These are phyloP conservation scores for Phengaris alcon DNA, from an alignment of 2,888 invertebrate species.

Conservation along the genomic window DNA sequence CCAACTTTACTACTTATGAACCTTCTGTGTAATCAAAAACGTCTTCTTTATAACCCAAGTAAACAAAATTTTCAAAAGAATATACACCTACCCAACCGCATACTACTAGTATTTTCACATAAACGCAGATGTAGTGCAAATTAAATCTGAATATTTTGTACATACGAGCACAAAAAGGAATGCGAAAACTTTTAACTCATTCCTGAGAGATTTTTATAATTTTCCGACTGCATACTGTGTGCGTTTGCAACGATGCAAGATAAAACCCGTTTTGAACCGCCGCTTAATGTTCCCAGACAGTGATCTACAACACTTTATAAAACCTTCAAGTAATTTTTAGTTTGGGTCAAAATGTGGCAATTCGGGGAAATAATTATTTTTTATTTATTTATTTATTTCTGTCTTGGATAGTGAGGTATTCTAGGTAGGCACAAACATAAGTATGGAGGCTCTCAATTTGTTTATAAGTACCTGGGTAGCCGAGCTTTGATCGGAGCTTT, in stretches of 20 bases:
- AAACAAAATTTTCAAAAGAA: not conserved
- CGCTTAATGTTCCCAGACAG: slow-evolving; percentile 55
- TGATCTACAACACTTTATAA: slow-evolving; percentile 58
- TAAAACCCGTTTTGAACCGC: slow-evolving; percentile 60
- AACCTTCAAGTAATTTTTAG: slow-evolving; percentile 44
- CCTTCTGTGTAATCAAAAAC: not conserved
- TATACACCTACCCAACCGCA: not conserved
- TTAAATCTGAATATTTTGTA: slow-evolving; percentile 4
- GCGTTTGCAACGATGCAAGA: slow-evolving; percentile 41
- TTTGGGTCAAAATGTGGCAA: not conserved
- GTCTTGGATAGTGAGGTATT: not conserved
- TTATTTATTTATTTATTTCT: not conserved
- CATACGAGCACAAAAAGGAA: not conserved
- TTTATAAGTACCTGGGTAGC: not conserved
- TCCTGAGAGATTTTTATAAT: slow-evolving; percentile 6
- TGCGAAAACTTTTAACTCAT: not conserved
- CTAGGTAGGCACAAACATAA: not conserved
- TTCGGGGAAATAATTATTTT: not conserved
- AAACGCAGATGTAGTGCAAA: not conserved
- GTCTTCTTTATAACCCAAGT: not conserved
- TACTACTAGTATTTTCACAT: not conserved
- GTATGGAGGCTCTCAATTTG: not conserved
- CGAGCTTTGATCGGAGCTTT: too few relatives aligned
- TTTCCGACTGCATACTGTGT: slow-evolving; percentile 40
- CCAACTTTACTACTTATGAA: too few relatives aligned